Evolutionary conservation across 2,888 invertebrate genomes (phyloP).

Genomic region (Empis stercorea): DNA sequence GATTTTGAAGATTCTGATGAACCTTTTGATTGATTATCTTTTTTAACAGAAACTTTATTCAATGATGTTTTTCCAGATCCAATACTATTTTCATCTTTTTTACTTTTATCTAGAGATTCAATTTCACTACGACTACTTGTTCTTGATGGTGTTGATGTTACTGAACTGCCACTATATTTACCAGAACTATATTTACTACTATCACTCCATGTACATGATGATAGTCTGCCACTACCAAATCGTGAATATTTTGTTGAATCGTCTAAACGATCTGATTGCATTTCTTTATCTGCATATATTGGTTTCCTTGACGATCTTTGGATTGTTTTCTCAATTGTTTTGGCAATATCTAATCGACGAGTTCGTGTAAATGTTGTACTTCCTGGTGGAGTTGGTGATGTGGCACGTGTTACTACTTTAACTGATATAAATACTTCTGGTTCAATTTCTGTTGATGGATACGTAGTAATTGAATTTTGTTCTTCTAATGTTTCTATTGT

Average conservation of each 20-base stretch:
- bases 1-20: constrained; percentile 15
- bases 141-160: constrained; percentile 17
- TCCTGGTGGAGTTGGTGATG: constrained; percentile 60
- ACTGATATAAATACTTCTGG: constrained; percentile 38
- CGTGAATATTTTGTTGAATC: constrained; percentile 53
- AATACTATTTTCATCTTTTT: constrained; percentile 15
- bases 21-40: constrained; percentile 1
- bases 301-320: constrained; percentile 43
- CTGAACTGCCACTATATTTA: constrained; percentile 25
- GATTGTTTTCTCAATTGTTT: constrained; percentile 57
- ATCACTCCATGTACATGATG: constrained; percentile 35
- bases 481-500: constrained; percentile 23
- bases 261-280: constrained; percentile 60
- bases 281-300: constrained; percentile 52
- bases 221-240: constrained; percentile 39
- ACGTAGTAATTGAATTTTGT: constrained; percentile 14
- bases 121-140: constrained; percentile 16
- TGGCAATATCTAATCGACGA: constrained; percentile 58
- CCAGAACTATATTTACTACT: constrained; percentile 33
- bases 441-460: constrained; percentile 14
- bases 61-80: constrained; percentile 9
- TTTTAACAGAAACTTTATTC: constrained; percentile 4
- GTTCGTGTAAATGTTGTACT: constrained; percentile 48
- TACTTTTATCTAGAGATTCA: constrained; percentile 13
- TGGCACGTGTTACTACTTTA: constrained; percentile 57